Base-by-base conservation (phyloP, 2,888 invertebrate genomes). In the Caenorhabditis japonica region DNA sequence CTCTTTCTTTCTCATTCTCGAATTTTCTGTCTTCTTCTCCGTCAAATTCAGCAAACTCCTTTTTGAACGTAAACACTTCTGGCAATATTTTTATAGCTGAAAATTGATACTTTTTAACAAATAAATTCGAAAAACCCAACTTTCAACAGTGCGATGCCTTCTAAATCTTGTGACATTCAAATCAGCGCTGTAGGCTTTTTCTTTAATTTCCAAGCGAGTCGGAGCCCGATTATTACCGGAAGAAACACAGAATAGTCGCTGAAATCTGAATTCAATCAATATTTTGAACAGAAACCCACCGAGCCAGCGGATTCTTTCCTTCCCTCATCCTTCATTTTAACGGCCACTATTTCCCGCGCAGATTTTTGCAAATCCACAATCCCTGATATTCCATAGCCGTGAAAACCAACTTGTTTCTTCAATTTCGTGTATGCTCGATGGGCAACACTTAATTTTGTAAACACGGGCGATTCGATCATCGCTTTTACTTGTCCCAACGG, bases 401-500 rank as follows among this genome's bases (percentile, higher is more conserved):
- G 7, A 5, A 59, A 10, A 39, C 59, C 60, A 5, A 12, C 1
- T 15, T 23, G 12, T n/a, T 23, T 12, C 23, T 27, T 52, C 43
- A 38, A 2, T 7, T 21, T 7, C n/a, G n/a, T 34, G 13, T 51
- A 51, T 17, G 44, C 52, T 2, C 41, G 4, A 21, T 52, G 36
- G 3, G 39, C 19, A 3, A 56, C 23, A 4, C 17, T 30, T n/a
- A 64, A 8, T 25, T 43, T 39, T 7, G 7, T 3, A 38, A 66
- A 66, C 13, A 36, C 3, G 4, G 23, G 13, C 12, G 66, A 51
- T 1, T 51, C n/a, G 1, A 39, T 12, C 10, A 66, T 15, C 34
- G 17, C 19, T 36, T 51, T 66, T 12, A 59, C 17, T 38, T 41
- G 52, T 13, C 25, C 34, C 12, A 59, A 21, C 13, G 72, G 64